Evolutionary conservation across 2,797 vertebrate species (phyloP).

Genomic region (Leptatherina wallacei): DNA sequence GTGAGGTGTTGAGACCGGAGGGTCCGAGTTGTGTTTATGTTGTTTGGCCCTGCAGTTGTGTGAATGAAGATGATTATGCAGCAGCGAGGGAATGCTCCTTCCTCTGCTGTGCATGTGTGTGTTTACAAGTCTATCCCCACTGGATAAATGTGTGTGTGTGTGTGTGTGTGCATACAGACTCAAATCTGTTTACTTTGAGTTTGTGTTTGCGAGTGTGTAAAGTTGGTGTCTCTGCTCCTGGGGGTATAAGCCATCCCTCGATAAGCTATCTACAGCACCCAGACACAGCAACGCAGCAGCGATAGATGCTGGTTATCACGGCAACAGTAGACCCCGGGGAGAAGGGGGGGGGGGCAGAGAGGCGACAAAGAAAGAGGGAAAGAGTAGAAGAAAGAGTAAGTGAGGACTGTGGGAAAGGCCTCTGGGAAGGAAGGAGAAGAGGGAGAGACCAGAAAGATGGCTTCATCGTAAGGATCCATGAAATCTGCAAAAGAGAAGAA

Average conservation of each 20-base stretch:
- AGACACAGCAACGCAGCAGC: slow-evolving; percentile 42
- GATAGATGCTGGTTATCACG: slow-evolving; percentile 47
- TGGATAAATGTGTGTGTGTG: background rate
- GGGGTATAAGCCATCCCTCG: slow-evolving; percentile 48
- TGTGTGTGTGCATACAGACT: background rate
- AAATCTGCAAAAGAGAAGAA: background rate
- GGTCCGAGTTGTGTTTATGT: background rate
- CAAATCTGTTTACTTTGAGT: background rate
- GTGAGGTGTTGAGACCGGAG: background rate
- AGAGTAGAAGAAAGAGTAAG: slow-evolving; percentile 4
- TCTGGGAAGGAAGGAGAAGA: background rate
- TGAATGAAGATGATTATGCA: slow-evolving; percentile 38
- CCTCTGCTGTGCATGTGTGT: slow-evolving; percentile 3
- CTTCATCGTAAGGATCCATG: background rate
- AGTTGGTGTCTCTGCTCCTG: slow-evolving; percentile 22
- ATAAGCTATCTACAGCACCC: slow-evolving; percentile 64
- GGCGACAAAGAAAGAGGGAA: background rate
- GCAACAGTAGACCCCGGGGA: slow-evolving; percentile 20
- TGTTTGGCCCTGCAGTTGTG: slow-evolving; percentile 25
- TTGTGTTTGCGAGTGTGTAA: slow-evolving; percentile 11
- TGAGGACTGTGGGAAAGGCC: background rate
- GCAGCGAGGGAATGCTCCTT: slow-evolving; percentile 20
- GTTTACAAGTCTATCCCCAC: background rate
- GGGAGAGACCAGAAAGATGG: background rate
- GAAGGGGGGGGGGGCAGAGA: background rate